Conservation (phyloP, 2,888 invertebrate species). For the Drosophila quinaria region DNA sequence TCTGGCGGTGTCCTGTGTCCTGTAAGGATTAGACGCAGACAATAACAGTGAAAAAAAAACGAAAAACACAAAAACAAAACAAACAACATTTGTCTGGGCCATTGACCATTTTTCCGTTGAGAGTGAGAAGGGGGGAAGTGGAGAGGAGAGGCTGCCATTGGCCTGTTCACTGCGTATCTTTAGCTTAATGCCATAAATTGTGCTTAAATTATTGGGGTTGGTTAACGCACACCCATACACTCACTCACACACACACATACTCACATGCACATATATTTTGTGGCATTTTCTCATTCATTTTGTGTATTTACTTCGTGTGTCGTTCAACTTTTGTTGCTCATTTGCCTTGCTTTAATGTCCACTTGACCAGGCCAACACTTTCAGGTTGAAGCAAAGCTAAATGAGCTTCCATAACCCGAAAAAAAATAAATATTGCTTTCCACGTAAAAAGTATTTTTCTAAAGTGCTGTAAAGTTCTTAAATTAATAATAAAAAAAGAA, state of each 20-base stretch:
- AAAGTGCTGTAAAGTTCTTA: neutral
- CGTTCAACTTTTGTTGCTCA: conserved; percentile 65
- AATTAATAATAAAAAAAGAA: neutral
- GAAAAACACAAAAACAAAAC: conserved; percentile 24
- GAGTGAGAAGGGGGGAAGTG: neutral
- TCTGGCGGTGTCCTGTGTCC: conserved; percentile 34
- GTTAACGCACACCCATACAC: conserved; percentile 50
- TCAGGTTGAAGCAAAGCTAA: conserved; percentile 8
- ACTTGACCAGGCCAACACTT: conserved; percentile 49
- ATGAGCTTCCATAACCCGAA: conserved; percentile 13
- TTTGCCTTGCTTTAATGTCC: conserved; percentile 67
- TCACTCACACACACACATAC: neutral
- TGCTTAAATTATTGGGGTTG: conserved; percentile 82
- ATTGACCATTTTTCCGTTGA: conserved; percentile 63
- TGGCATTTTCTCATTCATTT: conserved; percentile 51
- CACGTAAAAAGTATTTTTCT: neutral
- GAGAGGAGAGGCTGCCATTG: conserved; percentile 18
- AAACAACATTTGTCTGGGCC: conserved; percentile 68
- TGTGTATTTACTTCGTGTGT: conserved; percentile 56
- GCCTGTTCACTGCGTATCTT: conserved; percentile 69
- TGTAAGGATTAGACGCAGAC: conserved; percentile 70
- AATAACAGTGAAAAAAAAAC: conserved; percentile 24
- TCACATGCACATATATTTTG: conserved; percentile 2
- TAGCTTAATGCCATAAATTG: conserved; percentile 78
- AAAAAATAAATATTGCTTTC: neutral